Base-by-base conservation (phyloP, 2,888 invertebrate genomes). In the Zaprionus lineosus region DNA sequence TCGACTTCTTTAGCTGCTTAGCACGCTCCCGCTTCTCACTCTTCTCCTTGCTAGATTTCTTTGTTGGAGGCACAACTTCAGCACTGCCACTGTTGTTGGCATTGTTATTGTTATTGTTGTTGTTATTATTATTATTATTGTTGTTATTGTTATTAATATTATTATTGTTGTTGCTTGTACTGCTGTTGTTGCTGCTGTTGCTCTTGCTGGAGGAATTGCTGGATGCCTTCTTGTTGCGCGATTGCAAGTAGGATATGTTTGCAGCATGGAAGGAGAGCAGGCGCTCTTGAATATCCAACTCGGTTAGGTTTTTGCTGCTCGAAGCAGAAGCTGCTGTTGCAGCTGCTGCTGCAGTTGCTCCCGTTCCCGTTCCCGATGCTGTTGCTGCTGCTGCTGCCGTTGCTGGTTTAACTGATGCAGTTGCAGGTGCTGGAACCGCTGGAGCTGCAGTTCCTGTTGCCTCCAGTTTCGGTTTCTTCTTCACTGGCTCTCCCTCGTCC, bases 191-290 rank as follows among this genome's bases (percentile, higher is more conserved):
- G 51, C 21, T 47, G 28, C 37, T 57, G 16, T 40, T 73, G 40
- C 55, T 55, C 40, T 66, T 66, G 14, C 52, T 41, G n/a, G 73
- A 58, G 3, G 34, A 29, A 2, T 37, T 26, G 41, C 44, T 61
- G 11, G 74, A 59, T 1, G 67, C 60, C 14, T 93, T 93, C 58
- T 92, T 92, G 56, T 93, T 93, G 62, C 93, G 91, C 47, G 92
- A 92, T 73, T 92, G 92, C 34, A 93, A 86, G 72, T 92, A 92
- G 63, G 91, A 91, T 62, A 93, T 92, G 82, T 93, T 93, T 77
- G 92, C 92, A 1, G 92, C 92, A 82, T 93, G 93, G 85, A 93
- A 93, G 24, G 92, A 92, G 73, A 92, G 92, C 62, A 93, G 91
- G 67, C 92, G 92, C 74, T 93, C 92, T 78, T 93, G 92, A 48